phyloP scores from a whole-genome alignment of 2,888 invertebrate genomes.

The Molanna angustata region DNA sequence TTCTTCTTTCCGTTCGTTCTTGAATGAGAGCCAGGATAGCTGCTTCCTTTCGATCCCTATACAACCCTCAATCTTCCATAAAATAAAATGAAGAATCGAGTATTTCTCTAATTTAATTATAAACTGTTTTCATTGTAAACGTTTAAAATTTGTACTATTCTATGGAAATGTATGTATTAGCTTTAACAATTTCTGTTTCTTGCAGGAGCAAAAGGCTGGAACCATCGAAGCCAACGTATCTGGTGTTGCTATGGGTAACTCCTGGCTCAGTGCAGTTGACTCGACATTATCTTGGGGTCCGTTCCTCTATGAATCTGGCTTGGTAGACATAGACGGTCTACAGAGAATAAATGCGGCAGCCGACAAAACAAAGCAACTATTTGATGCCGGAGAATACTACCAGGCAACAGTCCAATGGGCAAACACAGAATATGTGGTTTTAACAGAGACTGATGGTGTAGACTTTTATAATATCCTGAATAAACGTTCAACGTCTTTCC shows the following conservation, averaged over 20 bases:
- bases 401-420: conserved; percentile 65
- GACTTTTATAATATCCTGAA: conserved; percentile 81
- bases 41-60: too few species aligned
- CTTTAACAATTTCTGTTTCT: conserved; percentile 11
- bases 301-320: conserved; percentile 68
- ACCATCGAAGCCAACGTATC: conserved; percentile 66
- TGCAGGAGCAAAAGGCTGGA: conserved; percentile 61
- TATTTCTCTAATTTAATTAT: too few species aligned
- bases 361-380: conserved; percentile 52
- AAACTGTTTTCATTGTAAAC: too few species aligned
- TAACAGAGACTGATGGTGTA: conserved; percentile 60
- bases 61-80: too few species aligned
- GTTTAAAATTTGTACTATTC: too few species aligned
- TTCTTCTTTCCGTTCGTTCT: too few species aligned
- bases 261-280: conserved; percentile 88
- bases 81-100: too few species aligned
- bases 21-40: too few species aligned
- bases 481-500: conserved; percentile 36
- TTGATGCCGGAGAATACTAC: conserved; percentile 56
- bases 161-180: too few species aligned
- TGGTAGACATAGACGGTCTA: conserved; percentile 67
- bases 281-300: conserved; percentile 82
- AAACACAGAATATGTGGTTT: conserved; percentile 60
- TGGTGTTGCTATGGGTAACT: conserved; percentile 82
- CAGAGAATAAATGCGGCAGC: conserved; percentile 59